phyloP scores from a whole-genome alignment of 92 coral and sea anemone species.

The Zoanthus gigantus region DNA sequence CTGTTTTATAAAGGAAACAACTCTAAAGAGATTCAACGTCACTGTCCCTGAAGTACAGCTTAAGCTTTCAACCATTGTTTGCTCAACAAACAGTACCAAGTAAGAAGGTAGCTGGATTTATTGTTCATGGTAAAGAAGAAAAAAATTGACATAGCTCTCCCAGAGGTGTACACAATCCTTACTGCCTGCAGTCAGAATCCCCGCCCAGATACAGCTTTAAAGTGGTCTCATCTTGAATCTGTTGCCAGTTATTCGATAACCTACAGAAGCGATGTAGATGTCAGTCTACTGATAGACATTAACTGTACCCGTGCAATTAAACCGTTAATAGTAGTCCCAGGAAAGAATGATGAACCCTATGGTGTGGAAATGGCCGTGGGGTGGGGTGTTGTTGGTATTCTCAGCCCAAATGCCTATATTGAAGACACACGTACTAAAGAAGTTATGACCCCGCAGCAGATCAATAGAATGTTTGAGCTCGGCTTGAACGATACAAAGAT shows the following conservation, averaged over 20 bases:
- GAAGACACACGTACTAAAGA: neutral
- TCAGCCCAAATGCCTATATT: neutral
- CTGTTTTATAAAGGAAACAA: conserved; percentile 52
- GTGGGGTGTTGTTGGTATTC: conserved; percentile 18
- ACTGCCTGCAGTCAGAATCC: conserved; percentile 62
- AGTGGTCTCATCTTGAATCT: conserved; percentile 64
- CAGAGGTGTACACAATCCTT: conserved; percentile 63
- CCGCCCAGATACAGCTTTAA: conserved; percentile 53
- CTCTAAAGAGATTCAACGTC: conserved; percentile 13
- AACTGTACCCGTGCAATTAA: conserved; percentile 51
- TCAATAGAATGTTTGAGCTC: neutral
- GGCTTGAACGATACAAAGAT: conserved; percentile 7
- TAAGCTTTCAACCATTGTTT: conserved; percentile 60
- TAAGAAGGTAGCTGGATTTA: conserved; percentile 52
- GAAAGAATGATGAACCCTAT: conserved; percentile 55
- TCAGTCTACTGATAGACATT: conserved; percentile 49
- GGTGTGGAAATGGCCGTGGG: conserved; percentile 50
- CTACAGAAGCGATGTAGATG: conserved; percentile 26
- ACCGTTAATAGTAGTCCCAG: conserved; percentile 38
- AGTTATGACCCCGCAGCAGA: neutral
- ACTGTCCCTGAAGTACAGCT: conserved; percentile 50
- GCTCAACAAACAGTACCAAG: conserved; percentile 34
- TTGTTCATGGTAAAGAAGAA: conserved; percentile 48
- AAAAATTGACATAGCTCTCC: conserved; percentile 41
- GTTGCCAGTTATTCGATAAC: conserved; percentile 49